Conservation (phyloP, 2,113 vertebrate species). For the Zeus faber region DNA sequence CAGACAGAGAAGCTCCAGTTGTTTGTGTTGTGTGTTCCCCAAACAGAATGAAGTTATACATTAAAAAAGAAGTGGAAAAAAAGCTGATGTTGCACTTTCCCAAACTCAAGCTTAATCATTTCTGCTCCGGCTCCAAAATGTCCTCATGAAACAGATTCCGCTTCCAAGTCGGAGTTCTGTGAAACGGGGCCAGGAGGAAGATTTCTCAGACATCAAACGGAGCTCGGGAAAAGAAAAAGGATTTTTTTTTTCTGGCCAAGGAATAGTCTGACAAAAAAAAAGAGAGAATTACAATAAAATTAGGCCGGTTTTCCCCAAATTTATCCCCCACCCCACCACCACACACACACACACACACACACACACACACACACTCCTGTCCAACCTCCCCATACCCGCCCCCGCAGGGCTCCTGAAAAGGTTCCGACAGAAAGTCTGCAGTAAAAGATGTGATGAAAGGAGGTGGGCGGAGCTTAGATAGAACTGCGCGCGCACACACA, state of each 20-base stretch:
- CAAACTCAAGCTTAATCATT: slow-evolving; percentile 25
- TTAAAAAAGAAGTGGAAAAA: slow-evolving; percentile 8
- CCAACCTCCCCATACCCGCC: too few relatives aligned
- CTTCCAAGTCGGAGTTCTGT: slow-evolving; percentile 31
- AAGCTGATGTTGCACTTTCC: slow-evolving; percentile 23
- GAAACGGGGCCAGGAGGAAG: slow-evolving; percentile 40
- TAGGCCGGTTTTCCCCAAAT: not conserved
- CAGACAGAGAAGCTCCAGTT: not conserved
- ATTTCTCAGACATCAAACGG: slow-evolving; percentile 47
- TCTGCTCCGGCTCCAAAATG: slow-evolving; percentile 27
- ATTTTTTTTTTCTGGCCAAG: not conserved
- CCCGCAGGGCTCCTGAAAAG: too few relatives aligned
- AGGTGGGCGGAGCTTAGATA: too few relatives aligned
- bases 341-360: not conserved
- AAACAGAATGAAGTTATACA: too few relatives aligned
- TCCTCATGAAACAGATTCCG: slow-evolving; percentile 29
- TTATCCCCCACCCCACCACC: not conserved
- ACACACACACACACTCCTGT: too few relatives aligned
- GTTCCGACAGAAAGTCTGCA: too few relatives aligned
- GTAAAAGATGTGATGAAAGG: too few relatives aligned
- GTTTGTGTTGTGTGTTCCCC: too few relatives aligned
- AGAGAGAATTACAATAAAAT: slow-evolving; percentile 12
- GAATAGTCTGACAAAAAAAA: slow-evolving; percentile 1
- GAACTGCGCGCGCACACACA: too few relatives aligned
- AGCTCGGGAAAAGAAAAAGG: slow-evolving; percentile 5